Evolutionary conservation across 2,888 invertebrate species (phyloP), one percentile per base, ranked within the genome.

Genomic region (Drosophila quinaria): DNA sequence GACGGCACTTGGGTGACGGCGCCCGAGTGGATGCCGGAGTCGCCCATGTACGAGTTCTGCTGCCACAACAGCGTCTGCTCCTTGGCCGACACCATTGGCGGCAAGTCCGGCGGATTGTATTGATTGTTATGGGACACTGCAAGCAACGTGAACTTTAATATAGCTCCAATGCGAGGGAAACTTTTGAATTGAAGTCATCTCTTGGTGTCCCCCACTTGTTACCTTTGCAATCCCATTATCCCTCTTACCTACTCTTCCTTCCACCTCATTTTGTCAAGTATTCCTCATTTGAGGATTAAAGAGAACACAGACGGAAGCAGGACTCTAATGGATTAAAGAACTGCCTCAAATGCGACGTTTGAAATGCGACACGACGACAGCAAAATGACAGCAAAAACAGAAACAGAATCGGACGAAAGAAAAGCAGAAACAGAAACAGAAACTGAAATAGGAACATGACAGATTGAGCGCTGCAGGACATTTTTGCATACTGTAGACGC

Each of bases 11-110:
- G 97, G 87, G 98, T 98, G 72, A 97, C 97, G 47, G 97, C 97
- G 65, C 98, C 98, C 35, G 98, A 98, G 93, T 98, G 98, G 92
- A 98, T 98, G 68, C 98, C 98, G 81, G 98, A 98, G 93, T 98
- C 98, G 82, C 96, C 96, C 94, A 97, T 94, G 93, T 98, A 98
- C 11, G 97, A 96, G 92, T 96, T 97, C 93, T 98, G 98, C 92
- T 98, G 98, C 98, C 98, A 98, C 95, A 98, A 96, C 82, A 98
- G 94, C 0, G 98, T 98, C 92, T 98, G 97, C 92, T 97, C 97
- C 93, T 97, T 97, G 74, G 95, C 95, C 33, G 96, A 96, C 61
- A 96, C 95, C 96, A 97, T 96, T n/a, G 96, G 96, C 13, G 96
- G 96, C 91, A 97, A 94, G 91, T 97, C 97, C 41, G 96, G 95